These are phyloP conservation scores for Vulpes lagopus DNA, from an alignment of 2,113 vertebrate species.

Conservation along the genomic window DNA sequence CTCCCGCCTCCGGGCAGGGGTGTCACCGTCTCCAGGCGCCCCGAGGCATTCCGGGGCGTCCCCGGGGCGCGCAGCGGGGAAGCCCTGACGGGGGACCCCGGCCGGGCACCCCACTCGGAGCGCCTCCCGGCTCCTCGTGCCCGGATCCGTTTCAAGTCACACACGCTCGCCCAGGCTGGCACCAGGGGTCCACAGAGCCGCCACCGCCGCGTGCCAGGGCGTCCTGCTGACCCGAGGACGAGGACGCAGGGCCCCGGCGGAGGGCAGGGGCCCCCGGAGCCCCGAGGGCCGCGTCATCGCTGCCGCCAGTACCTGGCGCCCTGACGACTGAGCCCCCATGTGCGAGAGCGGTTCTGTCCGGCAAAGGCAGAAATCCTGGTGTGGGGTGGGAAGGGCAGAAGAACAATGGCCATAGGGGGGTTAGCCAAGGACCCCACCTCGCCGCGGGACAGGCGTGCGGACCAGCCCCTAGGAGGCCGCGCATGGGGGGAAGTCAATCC, in stretches of 20 bases:
- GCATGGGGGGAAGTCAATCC: background rate
- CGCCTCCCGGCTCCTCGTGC: accelerated
- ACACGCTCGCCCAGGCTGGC: accelerated
- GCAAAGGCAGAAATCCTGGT: background rate
- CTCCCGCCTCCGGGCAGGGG: background rate
- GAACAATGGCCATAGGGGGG: background rate
- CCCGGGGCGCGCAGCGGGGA: background rate
- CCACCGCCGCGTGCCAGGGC: accelerated
- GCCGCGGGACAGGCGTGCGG: background rate
- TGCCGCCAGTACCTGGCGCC: accelerated
- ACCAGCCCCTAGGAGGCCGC: background rate
- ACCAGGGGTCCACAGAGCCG: accelerated
- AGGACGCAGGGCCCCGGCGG: background rate
- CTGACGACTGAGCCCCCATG: accelerated
- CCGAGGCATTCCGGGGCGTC: background rate
- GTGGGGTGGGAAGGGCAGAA: background rate
- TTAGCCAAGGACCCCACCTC: background rate
- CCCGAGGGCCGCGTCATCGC: accelerated
- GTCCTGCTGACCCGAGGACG: accelerated
- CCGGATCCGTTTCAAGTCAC: too few relatives aligned
- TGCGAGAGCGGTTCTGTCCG: background rate
- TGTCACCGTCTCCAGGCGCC: accelerated
- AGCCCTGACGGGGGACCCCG: accelerated
- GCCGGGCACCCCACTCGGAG: accelerated
- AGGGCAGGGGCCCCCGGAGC: background rate